phyloP scores from a whole-genome alignment of 2,113 vertebrate species.

The Tiliqua scincoides region DNA sequence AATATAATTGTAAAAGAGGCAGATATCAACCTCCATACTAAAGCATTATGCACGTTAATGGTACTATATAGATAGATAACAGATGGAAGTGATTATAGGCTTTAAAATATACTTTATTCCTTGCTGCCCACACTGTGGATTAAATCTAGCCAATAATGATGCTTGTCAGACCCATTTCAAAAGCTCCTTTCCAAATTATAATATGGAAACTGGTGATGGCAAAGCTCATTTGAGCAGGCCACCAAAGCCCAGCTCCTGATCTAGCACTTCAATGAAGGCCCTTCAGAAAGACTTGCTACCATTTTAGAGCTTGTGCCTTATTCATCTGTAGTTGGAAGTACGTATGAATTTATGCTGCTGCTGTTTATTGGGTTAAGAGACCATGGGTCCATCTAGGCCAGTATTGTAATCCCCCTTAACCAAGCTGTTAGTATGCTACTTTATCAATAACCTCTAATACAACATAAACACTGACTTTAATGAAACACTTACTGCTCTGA shows the following conservation, averaged over 20 bases:
- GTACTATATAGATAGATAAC: no score
- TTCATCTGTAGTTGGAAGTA: neutral
- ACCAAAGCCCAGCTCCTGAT: no score
- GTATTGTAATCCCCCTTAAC: slow-evolving; percentile 42
- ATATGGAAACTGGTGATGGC: neutral
- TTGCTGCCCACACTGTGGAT: no score
- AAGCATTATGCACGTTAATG: no score
- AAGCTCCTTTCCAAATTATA: neutral
- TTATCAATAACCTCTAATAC: slow-evolving; percentile 52
- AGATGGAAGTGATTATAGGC: no score
- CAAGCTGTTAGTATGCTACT: slow-evolving; percentile 58
- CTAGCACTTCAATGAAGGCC: neutral
- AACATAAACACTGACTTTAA: slow-evolving; percentile 22
- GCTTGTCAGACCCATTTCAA: neutral
- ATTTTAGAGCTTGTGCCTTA: neutral
- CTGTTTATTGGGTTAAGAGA: no score
- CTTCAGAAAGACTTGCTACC: neutral
- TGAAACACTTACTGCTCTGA: slow-evolving; percentile 25
- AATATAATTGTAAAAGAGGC: no score
- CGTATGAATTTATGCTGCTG: no score
- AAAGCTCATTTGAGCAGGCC: neutral
- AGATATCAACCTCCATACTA: no score
- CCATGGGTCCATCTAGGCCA: no score
- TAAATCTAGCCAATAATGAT: neutral
- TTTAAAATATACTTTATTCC: no score